phyloP scores from a whole-genome alignment of 2,113 vertebrate genomes.

The Crotalus tigris region DNA sequence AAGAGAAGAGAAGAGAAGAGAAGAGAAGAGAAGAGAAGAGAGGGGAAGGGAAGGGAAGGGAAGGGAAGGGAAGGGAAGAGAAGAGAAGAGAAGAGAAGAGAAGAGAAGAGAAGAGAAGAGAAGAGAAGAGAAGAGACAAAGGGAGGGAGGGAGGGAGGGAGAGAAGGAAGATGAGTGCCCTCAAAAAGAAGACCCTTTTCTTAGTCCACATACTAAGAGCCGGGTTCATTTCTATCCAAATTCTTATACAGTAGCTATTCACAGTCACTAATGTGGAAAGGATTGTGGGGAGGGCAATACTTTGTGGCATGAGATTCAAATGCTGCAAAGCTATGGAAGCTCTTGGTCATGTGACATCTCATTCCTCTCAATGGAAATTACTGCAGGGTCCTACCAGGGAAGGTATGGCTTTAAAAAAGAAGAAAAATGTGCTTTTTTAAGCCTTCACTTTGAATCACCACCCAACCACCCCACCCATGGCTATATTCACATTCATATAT shows the following conservation, averaged over 20 bases:
- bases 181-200: not conserved
- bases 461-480: not conserved
- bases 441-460: not conserved
- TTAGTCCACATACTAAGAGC: not conserved
- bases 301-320: not conserved
- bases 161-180: not conserved
- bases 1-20: fast-evolving
- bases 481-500: not conserved
- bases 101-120: too few relatives aligned
- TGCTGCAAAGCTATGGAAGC: not conserved
- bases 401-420: not conserved
- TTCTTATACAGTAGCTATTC: not conserved
- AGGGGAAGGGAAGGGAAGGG: too few relatives aligned
- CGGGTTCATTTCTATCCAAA: not conserved
- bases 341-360: not conserved
- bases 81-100: too few relatives aligned
- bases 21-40: not conserved
- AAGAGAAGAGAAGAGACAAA: too few relatives aligned
- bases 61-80: too few relatives aligned
- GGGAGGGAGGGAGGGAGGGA: not conserved
- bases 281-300: not conserved
- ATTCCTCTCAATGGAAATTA: not conserved
- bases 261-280: not conserved
- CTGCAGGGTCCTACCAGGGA: too few relatives aligned
- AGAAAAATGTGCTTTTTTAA: not conserved